Conservation (phyloP, 2,113 vertebrate genomes). For the Tichodroma muraria region DNA sequence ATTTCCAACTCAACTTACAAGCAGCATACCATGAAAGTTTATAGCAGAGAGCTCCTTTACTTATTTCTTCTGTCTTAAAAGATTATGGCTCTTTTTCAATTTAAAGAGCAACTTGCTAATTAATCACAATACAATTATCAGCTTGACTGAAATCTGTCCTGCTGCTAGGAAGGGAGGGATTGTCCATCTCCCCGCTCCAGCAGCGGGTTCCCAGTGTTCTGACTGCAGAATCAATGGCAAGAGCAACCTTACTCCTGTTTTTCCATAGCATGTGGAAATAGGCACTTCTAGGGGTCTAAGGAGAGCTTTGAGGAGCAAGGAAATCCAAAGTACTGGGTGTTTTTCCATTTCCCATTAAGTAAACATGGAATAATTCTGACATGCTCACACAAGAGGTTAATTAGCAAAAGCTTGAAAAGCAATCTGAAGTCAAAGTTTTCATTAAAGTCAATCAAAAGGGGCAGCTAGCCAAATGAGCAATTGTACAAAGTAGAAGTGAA, state of each 20-base stretch:
- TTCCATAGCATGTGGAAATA: not conserved
- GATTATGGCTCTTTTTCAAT: not conserved
- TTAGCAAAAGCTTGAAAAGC: conserved; percentile 13
- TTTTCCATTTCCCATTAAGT: not conserved
- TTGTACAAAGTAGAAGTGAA: not conserved
- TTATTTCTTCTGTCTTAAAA: not conserved
- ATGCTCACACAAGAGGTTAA: conserved; percentile 3
- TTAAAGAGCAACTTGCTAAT: not conserved
- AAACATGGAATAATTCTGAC: not conserved
- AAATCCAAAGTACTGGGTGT: not conserved
- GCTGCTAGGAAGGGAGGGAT: not conserved
- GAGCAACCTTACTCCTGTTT: not conserved
- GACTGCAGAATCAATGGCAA: not conserved
- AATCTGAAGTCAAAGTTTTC: not conserved
- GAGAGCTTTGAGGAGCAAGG: not conserved
- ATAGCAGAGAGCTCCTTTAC: not conserved
- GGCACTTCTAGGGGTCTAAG: not conserved
- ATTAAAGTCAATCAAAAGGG: conserved; percentile 17
- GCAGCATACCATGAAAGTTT: not conserved
- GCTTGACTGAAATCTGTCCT: not conserved
- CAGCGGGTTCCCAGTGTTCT: not conserved
- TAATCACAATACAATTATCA: not conserved
- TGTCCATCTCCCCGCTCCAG: not conserved
- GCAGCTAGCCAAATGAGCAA: conserved; percentile 23
- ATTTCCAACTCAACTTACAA: not conserved